Conservation (phyloP, 2,888 invertebrate genomes). For the Napeogenes sylphis region DNA sequence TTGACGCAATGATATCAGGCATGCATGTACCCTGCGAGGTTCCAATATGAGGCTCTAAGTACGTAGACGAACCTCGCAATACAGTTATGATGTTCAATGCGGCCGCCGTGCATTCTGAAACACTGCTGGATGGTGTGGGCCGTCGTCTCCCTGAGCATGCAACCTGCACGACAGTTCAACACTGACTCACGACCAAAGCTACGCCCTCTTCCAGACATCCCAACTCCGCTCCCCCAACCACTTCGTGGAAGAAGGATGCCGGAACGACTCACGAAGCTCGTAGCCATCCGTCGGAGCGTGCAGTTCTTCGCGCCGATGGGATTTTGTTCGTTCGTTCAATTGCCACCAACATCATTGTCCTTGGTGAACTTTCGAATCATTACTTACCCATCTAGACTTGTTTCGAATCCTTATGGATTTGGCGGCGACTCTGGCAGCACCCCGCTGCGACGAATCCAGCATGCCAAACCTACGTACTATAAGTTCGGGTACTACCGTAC, state of each 20-base stretch:
- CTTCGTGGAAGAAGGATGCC: conserved; percentile 19
- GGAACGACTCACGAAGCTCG: conserved; percentile 13
- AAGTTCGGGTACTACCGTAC: background rate
- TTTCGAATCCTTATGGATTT: conserved; percentile 28
- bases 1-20: conserved; percentile 41
- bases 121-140: conserved; percentile 39
- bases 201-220: conserved; percentile 27
- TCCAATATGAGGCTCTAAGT: conserved; percentile 33
- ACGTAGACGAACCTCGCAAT: conserved; percentile 31
- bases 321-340: background rate
- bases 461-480: conserved; percentile 30
- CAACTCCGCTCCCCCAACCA: conserved; percentile 28
- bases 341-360: background rate
- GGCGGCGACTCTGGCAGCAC: conserved; percentile 32
- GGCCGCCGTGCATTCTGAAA: conserved; percentile 42
- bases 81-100: conserved; percentile 42
- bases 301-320: conserved; percentile 11
- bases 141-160: conserved; percentile 38
- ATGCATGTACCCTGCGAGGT: conserved; percentile 39
- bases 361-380: conserved; percentile 16
- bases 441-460: conserved; percentile 28
- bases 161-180: conserved; percentile 44
- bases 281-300: conserved; percentile 12
- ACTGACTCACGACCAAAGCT: background rate
- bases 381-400: conserved; percentile 27